A percentile compares a stretch with the other conserved stretches of the same genome.
Evolutionary conservation across 1,140 invertebrate genomes (phyloP).

Genomic region (Tribolium madens): DNA sequence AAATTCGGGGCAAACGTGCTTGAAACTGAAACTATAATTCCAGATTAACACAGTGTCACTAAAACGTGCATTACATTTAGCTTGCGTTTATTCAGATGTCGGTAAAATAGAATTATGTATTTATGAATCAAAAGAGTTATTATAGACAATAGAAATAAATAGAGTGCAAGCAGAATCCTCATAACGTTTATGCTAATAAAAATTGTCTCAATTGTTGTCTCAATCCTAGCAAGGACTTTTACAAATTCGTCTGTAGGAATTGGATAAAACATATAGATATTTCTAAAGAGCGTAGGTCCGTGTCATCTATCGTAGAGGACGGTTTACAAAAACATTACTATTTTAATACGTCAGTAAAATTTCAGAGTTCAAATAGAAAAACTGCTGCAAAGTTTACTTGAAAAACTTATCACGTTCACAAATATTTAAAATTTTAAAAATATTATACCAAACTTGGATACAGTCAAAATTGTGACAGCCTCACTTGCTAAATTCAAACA

Average conservation of each 20-base stretch:
- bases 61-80: no score
- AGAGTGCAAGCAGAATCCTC: no score
- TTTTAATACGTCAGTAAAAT: constrained; percentile 4
- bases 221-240: constrained; percentile 93
- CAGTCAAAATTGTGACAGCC: constrained; percentile 31
- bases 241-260: constrained; percentile 81
- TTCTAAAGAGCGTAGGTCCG: no score
- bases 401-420: constrained; percentile 16
- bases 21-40: no score
- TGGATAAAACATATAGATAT: constrained; percentile 76
- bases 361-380: constrained; percentile 25
- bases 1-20: no score
- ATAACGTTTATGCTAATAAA: no score
- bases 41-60: no score
- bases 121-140: no score
- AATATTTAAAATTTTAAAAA: constrained; percentile 37
- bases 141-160: no score
- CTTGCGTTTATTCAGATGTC: no score
- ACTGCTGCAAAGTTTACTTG: background rate
- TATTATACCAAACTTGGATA: constrained; percentile 30
- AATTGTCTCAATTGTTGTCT: no score
- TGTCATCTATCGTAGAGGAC: constrained; percentile 66
- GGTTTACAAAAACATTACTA: background rate
- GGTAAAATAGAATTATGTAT: no score
- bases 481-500: constrained; percentile 51